phyloP scores from a whole-genome alignment of 2,113 vertebrate genomes.

The Astur gentilis region DNA sequence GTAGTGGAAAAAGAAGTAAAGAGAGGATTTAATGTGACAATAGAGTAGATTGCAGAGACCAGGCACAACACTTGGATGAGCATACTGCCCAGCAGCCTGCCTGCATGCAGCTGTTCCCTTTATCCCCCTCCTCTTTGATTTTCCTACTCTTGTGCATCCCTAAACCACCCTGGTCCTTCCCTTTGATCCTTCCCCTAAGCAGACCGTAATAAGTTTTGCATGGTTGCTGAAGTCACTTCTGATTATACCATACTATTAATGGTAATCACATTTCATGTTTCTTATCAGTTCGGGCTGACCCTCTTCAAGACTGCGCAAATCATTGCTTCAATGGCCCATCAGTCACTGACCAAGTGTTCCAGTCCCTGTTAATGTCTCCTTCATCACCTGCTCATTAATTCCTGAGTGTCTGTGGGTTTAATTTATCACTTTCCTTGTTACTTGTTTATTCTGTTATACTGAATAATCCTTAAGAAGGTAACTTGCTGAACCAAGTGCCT shows the following conservation, averaged over 20 bases:
- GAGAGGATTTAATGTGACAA: background rate
- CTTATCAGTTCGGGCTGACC: background rate
- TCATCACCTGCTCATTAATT: background rate
- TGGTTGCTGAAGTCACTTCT: background rate
- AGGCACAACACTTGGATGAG: background rate
- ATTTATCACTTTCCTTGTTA: background rate
- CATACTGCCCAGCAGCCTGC: background rate
- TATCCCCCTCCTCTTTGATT: background rate
- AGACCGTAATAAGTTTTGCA: background rate
- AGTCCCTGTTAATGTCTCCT: background rate
- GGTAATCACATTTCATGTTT: background rate
- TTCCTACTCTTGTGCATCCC: background rate
- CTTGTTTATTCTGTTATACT: background rate
- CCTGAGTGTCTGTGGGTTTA: background rate
- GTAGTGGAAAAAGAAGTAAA: background rate
- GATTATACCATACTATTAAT: background rate
- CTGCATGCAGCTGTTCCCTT: background rate
- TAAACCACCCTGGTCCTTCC: background rate
- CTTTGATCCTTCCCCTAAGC: background rate
- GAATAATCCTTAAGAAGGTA: background rate
- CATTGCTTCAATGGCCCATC: background rate
- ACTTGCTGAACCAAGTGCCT: background rate
- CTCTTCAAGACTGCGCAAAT: background rate
- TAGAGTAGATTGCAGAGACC: background rate
- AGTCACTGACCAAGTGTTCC: background rate